Evolutionary conservation across 2,888 invertebrate genomes (phyloP), one percentile per base, ranked within the genome.

Genomic region (Apamea monoglypha): DNA sequence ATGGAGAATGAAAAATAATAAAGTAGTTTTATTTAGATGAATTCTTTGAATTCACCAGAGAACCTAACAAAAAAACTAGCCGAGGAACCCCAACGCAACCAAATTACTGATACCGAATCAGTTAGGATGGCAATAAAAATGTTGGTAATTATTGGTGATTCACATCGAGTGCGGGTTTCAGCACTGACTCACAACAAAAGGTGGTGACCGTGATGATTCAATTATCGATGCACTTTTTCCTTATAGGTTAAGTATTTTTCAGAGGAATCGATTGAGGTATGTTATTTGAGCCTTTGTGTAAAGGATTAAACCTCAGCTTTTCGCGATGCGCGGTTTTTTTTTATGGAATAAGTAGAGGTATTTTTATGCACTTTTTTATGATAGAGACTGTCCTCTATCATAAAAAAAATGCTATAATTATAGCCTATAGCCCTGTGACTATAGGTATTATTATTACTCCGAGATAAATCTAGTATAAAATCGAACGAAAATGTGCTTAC

Each of bases 191-290:
- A 89, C 81, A 4, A 59, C 68, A 32, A 64, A 76, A 72, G 83
- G 86, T 73, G 75, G 77, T 63, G 47, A 74, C 67, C 86, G 87
- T 88, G 87, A 90, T 90, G 83, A 85, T 90, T 88, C 79, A 86
- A 90, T 89, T 89, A 89, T 80, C 80, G 72, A 82, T 89, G 83
- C 88, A 87, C 32, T 71, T 87, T 88, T 83, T 84, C 78, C 82
- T 81, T 75, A 61, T 66, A 36, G 10, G 44, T 53, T 25, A 40
- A 66, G n/a, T 71, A 47, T 73, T 77, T 73, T 76, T 76, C 18
- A 47, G 44, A 47, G 12, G 56, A 76, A 85, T 68, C 73, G 56
- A 56, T 66, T 21, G 16, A 64, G 18, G 61, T 63, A 44, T 10
- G 29, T 32, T 59, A 50, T 59, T 59, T 5, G 16, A 53, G 53